These are phyloP conservation scores for Pollenia griseotomentosa DNA, from an alignment of 2,888 invertebrate species.

Conservation along the genomic window DNA sequence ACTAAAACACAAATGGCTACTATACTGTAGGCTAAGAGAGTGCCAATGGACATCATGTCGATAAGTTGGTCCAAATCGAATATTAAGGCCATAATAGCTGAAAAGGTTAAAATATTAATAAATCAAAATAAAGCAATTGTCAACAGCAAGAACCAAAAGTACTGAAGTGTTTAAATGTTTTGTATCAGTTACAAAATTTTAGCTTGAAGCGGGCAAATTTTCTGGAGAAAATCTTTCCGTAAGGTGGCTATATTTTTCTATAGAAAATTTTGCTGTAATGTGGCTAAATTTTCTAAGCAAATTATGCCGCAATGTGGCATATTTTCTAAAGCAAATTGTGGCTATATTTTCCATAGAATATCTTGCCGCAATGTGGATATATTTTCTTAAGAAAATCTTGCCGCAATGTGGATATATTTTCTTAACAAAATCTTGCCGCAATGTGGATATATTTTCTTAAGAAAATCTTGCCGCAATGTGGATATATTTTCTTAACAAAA, in stretches of 20 bases:
- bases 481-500: too few relatives aligned
- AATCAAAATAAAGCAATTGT: background rate
- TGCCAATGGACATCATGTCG: constrained; percentile 98
- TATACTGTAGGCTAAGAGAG: constrained; percentile 94
- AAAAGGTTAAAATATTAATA: constrained; percentile 3
- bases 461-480: background rate
- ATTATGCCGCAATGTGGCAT: background rate
- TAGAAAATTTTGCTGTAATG: background rate
- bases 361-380: too few relatives aligned
- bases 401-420: background rate
- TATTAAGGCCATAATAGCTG: constrained; percentile 93
- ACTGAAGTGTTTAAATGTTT: background rate
- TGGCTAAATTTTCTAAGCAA: background rate
- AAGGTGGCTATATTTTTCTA: background rate
- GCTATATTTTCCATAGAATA: too few relatives aligned
- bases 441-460: background rate
- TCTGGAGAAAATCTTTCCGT: background rate
- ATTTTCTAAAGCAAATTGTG: background rate
- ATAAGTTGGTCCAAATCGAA: constrained; percentile 96
- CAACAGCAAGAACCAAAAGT: background rate
- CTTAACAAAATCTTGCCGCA: background rate
- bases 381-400: too few relatives aligned
- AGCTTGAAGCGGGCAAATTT: background rate
- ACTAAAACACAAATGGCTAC: constrained; percentile 96
- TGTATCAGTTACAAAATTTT: too few relatives aligned